Evolutionary conservation across 1,140 invertebrate species (phyloP), one percentile per base, ranked within the genome.

Genomic region (Achroia grisella): DNA sequence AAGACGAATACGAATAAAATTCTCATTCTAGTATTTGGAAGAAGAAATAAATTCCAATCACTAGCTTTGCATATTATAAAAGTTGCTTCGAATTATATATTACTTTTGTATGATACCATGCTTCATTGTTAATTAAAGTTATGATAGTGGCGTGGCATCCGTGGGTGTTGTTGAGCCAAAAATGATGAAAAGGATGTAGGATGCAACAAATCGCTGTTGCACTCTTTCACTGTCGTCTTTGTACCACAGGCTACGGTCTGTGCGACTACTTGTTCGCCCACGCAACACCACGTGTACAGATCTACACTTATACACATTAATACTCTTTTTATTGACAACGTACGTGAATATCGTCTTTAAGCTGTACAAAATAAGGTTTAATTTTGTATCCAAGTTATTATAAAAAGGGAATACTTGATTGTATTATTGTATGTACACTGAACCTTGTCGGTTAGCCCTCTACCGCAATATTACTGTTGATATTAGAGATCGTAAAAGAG

Each of bases 201-300:
- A 48, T 29, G 45, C 41, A 29, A 39, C 41, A 48, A 48, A 48
- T 48, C 45, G 45, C 37, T 48, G 34, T 29, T 11, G 36, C 43
- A 31, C 10, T 34, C 15, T 33, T 27, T 34, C 39, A 40, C 45
- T 39, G 41, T 48, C 37, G 31, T 32, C 32, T 32, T 48, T 48
- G 45, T 33, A 31, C 45, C 45, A 48, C 37, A 42, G 39, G 28
- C 45, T 40, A 48, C 29, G 30, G 15, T 35, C 33, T 35, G 44
- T 11, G 12, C 23, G 44, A 53, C 44, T 60, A 69, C 71, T 62
- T 31, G 75, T 69, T 64, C 75, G 59, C 75, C 75, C 64, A 77
- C 75, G 63, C 63, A 14, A 10, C 9, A 17, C 54, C 59, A 62
- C 63, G 60, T 63, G 56, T 63, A 46, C 34, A 29, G 11, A 36